Base-by-base conservation (phyloP, 2,113 vertebrate species). In the Tonatia bakeri region DNA sequence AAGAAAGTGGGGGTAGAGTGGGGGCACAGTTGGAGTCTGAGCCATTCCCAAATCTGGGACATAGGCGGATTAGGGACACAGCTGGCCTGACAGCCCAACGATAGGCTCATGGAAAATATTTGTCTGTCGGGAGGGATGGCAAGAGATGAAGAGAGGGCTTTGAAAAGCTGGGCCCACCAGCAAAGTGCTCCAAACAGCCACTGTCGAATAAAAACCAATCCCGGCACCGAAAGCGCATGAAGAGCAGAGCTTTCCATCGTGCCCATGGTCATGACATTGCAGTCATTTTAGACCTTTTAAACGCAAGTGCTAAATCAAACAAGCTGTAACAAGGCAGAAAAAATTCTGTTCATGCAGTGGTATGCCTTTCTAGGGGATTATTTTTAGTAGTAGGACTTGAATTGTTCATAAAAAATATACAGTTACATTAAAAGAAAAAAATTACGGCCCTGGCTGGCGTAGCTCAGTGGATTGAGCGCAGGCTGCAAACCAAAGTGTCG, bases 1-100 rank as follows among this genome's bases (percentile, higher is more conserved):
- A 94, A 95, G 90, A 93, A 75, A 91, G 56, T 15, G 3, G 75
- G 86, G 40, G 72, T 33, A 67, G 19, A 22, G 28, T 38, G 19
- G 85, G 59, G 70, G 56, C 79, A 89, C 86, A 94, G 92, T 80
- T 94, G 80, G 90, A 96, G 84, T 65, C 70, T 65, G 84, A 97
- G 72, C 97, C 73, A 70, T 93, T 88, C 69, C 93, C 89, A 97
- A 89, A 97, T 97, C 94, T 96, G 93, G 97, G 96, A 83, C 93
- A 0, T 75, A 83, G 82, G 40, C 0, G 16, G 96, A 98, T 96
- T 98, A 97, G 94, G 91, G 94, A 87, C 95, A 91, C 94, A 96
- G 96, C 96, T 96, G 95, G 91, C 86, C 93, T 92, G 54, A 80
- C 69, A 73, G 64, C 95, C 88, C 67, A 64, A 31, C 89, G 73